Base-by-base conservation (phyloP, 2,113 vertebrate species). In the Delphinus delphis region DNA sequence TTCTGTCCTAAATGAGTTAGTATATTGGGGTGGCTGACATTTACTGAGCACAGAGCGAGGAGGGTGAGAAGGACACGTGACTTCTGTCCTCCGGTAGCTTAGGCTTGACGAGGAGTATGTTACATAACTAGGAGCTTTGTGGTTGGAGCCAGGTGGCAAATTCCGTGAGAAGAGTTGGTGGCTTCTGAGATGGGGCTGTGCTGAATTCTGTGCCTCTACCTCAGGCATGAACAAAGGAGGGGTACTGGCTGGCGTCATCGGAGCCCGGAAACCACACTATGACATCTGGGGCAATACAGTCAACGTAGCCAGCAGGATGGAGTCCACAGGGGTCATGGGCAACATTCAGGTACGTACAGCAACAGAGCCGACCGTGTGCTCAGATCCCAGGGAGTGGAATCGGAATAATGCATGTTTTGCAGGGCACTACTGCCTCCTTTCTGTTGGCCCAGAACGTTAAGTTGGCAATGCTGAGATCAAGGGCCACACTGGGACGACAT, bases 201-300 rank as follows among this genome's bases (percentile, higher is more conserved):
- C 83, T 93, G 41, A 92, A 10, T 47, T 44, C 23, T 31, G 33
- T 73, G 21, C 23, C 31, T 89, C 81, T 55, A 20, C 25, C 11
- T 0, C 91, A 99, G 99, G 99, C 95, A 98, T 99, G 97, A 99
- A 99, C 97, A 99, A 99, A 97, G 99, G 99, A 0, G 99, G 99
- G 0, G 99, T 99, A 73, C 98, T 99, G 97, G 99, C 99, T 0
- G 99, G 99, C 0, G 99, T 99, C 31, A 99, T 99, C 0, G 99
- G 99, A 2, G 99, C 99, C 62, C 99, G 99, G 8, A 99, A 99
- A 90, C 99, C 99, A 0, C 99, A 99, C 98, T 99, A 99, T 0
- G 99, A 99, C 97, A 99, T 99, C 97, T 99, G 99, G 99, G 99
- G 99, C 60, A 99, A 99, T 96, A 99, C 99, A 0, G 99, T 99